These are phyloP conservation scores for Eilema caniola DNA, from an alignment of 2,888 invertebrate genomes.

Conservation along the genomic window DNA sequence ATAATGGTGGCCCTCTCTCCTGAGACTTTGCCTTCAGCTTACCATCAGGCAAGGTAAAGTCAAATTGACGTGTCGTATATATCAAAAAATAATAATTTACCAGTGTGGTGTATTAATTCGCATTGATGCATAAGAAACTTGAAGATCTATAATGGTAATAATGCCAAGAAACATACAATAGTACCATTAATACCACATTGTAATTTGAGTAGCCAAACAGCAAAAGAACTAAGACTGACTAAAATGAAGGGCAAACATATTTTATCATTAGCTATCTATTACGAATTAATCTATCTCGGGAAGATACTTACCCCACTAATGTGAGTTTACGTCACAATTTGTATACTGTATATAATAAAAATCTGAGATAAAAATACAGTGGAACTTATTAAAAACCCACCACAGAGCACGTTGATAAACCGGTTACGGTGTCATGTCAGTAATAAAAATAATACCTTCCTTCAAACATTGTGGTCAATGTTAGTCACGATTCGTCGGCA, in stretches of 20 bases:
- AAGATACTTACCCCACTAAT: neutral
- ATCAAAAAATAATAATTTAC: no score
- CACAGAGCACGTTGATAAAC: conserved; percentile 53
- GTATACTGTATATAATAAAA: neutral
- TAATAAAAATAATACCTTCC: conserved; percentile 43
- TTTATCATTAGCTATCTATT: neutral
- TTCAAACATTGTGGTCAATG: conserved; percentile 30
- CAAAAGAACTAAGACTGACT: neutral
- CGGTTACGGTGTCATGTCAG: conserved; percentile 55
- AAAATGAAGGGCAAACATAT: neutral
- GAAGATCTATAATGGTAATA: no score
- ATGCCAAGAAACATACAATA: no score
- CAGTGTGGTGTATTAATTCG: no score
- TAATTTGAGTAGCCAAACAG: neutral
- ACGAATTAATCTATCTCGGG: neutral
- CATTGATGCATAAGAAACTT: no score
- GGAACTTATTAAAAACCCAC: conserved; percentile 36
- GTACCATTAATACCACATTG: no score
- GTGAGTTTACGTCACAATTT: neutral
- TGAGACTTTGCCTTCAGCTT: no score
- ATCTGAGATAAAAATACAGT: conserved; percentile 15
- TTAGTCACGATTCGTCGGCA: conserved; percentile 54
- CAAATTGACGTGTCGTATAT: no score
- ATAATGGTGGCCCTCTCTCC: no score
- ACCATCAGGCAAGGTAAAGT: no score